Evolutionary conservation across 2,113 vertebrate genomes (phyloP).

Genomic region (Mohoua ochrocephala): DNA sequence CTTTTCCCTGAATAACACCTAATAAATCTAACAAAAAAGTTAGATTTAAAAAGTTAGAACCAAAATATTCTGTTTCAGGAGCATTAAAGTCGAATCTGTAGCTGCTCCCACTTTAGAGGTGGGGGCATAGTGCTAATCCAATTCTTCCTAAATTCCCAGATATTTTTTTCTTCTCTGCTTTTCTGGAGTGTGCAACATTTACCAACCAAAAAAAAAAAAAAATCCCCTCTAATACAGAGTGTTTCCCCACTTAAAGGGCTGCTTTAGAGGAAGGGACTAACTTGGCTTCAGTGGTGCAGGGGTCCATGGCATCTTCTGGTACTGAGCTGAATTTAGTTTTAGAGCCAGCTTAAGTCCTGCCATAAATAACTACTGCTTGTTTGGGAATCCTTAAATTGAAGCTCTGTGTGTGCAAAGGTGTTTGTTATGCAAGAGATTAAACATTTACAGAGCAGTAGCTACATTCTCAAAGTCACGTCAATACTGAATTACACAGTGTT

Average conservation of each 20-base stretch:
- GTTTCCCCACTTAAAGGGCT: not conserved
- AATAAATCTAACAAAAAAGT: not conserved
- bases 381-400: not conserved
- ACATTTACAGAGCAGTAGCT: not conserved
- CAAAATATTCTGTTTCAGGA: not conserved
- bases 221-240: not conserved
- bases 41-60: not conserved
- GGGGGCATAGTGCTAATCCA: rapidly evolving
- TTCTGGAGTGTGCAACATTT: not conserved
- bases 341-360: not conserved
- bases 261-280: not conserved
- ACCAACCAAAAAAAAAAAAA: not conserved
- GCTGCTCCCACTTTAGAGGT: not conserved
- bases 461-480: not conserved
- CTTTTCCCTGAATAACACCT: not conserved
- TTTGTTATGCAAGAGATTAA: not conserved
- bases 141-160: not conserved
- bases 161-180: not conserved
- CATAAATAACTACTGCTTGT: not conserved
- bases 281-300: not conserved
- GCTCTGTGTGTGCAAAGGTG: not conserved
- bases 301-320: not conserved
- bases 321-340: not conserved
- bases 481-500: not conserved
- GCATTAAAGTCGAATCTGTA: not conserved